A percentile compares a stretch with the other conserved stretches of the same genome.
These are phyloP conservation scores for Epinephelus coioides DNA, from an alignment of 2,797 vertebrate genomes.

Conservation along the genomic window DNA sequence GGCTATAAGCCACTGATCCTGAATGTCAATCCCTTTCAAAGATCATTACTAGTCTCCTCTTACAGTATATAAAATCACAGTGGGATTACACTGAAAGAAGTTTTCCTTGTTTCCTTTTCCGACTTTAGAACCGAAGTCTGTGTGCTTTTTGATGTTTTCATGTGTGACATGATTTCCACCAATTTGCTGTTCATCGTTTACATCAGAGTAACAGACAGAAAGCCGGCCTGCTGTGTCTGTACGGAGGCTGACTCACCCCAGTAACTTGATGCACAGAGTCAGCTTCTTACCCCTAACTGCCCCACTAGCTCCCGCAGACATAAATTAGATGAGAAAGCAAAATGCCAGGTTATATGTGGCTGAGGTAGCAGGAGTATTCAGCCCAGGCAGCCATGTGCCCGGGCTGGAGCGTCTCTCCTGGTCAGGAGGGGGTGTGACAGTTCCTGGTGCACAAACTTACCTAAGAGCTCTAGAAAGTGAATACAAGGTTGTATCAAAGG, in stretches of 20 bases:
- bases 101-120: conserved; percentile 11
- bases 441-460: conserved; percentile 36
- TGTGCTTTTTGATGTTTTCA: conserved; percentile 36
- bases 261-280: conserved; percentile 77
- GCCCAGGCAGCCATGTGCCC: conserved; percentile 21
- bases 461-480: conserved; percentile 4
- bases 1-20: conserved; percentile 45
- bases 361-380: conserved; percentile 33
- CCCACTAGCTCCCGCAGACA: conserved; percentile 75
- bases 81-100: neutral
- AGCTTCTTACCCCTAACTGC: conserved; percentile 77
- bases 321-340: conserved; percentile 81
- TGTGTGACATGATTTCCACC: conserved; percentile 48
- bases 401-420: conserved; percentile 60
- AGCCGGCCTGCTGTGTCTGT: conserved; percentile 51
- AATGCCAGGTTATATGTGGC: conserved; percentile 73
- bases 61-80: conserved; percentile 8
- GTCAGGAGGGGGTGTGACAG: conserved; percentile 56
- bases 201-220: conserved; percentile 43
- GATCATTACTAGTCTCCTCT: conserved; percentile 12
- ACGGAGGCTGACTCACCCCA: conserved; percentile 72
- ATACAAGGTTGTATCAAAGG: conserved; percentile 1
- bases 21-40: conserved; percentile 40
- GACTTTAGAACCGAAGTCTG: conserved; percentile 21
- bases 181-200: conserved; percentile 49